Evolutionary conservation across 2,888 invertebrate genomes (phyloP), one percentile per base, ranked within the genome.

Genomic region (Creontiades dilutus): DNA sequence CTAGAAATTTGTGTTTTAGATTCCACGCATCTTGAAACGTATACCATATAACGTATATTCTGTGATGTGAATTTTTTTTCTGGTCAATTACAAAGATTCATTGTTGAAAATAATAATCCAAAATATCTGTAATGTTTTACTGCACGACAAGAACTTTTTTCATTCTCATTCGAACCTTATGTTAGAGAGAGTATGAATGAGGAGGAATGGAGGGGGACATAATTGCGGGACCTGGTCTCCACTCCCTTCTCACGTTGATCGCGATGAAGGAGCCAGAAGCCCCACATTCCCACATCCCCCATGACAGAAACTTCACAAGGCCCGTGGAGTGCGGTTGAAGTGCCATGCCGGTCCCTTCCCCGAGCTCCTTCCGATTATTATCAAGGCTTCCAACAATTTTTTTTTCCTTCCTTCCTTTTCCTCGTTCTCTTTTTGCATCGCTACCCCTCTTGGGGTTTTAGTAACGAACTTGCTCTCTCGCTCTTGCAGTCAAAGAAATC

Each of bases 301-400:
- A 85, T 85, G 85, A 85, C 61, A 85, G 85, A 61, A 85, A 85
- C 85, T 85, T 85, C 85, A 85, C 23, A 85, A 52, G 85, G 61
- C 46, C 57, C 57, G 85, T 85, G 57, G 85, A 85, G 85, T 85
- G 85, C 85, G 85, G 85, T 85, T 85, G 85, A 85, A 85, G 85
- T 85, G 85, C 85, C 85, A 85, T 85, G 85, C 61, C 61, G 85
- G 85, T 82, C 85, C 85, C 61, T 57, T 82, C 82, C 23, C 85
- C 61, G 28, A 27, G 14, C 85, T 85, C 85, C 57, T 85, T 85
- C 57, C 28, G 85, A 85, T 85, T 85, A 61, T 85, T 85, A 85
- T 85, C 85, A 85, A 85, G 85, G 85, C 85, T 85, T 85, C 85
- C 57, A 82, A 85, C 85, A 82, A 82, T 82, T 85, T 85, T 85